Evolutionary conservation across 1,140 invertebrate genomes (phyloP).

Genomic region (Pectinophora gossypiella): DNA sequence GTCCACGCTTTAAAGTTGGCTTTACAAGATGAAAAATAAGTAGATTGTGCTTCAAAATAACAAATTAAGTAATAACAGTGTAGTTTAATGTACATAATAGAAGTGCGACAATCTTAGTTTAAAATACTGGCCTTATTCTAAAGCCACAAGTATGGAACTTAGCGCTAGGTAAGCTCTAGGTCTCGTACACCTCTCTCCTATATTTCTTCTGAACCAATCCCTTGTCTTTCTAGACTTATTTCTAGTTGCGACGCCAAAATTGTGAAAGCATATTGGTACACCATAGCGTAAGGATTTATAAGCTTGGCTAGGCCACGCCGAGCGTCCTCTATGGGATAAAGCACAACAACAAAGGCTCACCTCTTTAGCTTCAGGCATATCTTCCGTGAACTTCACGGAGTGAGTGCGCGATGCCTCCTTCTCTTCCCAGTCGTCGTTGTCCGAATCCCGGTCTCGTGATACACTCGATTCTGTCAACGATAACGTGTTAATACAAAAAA

Average conservation of each 20-base stretch:
- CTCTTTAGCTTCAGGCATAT: conserved; percentile 85
- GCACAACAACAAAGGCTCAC: conserved; percentile 74
- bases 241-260: conserved; percentile 24
- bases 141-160: conserved; percentile 53
- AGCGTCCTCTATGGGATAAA: not conserved
- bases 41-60: too few species aligned
- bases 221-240: conserved; percentile 27
- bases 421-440: conserved; percentile 85
- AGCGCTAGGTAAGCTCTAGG: conserved; percentile 55
- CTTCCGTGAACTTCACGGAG: conserved; percentile 93
- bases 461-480: conserved; percentile 42
- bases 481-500: not conserved
- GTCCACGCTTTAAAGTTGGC: too few species aligned
- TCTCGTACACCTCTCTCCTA: conserved; percentile 33
- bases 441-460: conserved; percentile 71
- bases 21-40: too few species aligned
- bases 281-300: conserved; percentile 22
- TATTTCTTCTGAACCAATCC: conserved; percentile 41
- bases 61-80: too few species aligned
- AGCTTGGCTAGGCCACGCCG: conserved; percentile 1
- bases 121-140: conserved; percentile 50
- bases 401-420: conserved; percentile 87
- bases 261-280: conserved; percentile 25
- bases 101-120: too few species aligned
- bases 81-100: too few species aligned